Evolutionary conservation across 1,140 invertebrate species (phyloP).

Genomic region (Luehdorfia chinensis): DNA sequence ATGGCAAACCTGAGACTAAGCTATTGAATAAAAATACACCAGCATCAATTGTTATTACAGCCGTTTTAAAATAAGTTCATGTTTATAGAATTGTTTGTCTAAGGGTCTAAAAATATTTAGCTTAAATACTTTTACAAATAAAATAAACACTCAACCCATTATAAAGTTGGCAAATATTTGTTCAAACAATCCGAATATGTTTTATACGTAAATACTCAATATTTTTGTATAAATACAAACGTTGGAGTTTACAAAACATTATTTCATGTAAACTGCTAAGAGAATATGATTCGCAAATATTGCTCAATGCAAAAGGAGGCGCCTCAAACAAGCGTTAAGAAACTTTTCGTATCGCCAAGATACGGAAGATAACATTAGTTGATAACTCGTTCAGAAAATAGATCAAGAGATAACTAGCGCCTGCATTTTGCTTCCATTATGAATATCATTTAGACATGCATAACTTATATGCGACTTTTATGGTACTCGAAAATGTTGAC

Average conservation of each 20-base stretch:
- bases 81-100: too few species aligned
- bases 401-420: conserved; percentile 24
- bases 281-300: conserved; percentile 28
- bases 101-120: too few species aligned
- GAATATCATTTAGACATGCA: not conserved
- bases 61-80: too few species aligned
- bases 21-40: too few species aligned
- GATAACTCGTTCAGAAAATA: conserved; percentile 30
- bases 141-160: too few species aligned
- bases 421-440: conserved; percentile 14
- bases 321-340: conserved; percentile 23
- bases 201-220: conserved; percentile 3
- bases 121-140: too few species aligned
- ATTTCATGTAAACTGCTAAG: conserved; percentile 15
- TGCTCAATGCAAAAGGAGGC: conserved; percentile 29
- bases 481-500: too few species aligned
- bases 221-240: conserved; percentile 11
- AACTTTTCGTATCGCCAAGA: conserved; percentile 29
- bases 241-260: conserved; percentile 13
- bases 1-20: too few species aligned
- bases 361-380: conserved; percentile 32
- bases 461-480: too few species aligned
- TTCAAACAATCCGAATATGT: too few species aligned
- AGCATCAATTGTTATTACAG: too few species aligned
- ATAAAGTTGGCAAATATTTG: too few species aligned